Base-by-base conservation (phyloP, 2,797 vertebrate genomes). In the Rhinatrema bivittatum region DNA sequence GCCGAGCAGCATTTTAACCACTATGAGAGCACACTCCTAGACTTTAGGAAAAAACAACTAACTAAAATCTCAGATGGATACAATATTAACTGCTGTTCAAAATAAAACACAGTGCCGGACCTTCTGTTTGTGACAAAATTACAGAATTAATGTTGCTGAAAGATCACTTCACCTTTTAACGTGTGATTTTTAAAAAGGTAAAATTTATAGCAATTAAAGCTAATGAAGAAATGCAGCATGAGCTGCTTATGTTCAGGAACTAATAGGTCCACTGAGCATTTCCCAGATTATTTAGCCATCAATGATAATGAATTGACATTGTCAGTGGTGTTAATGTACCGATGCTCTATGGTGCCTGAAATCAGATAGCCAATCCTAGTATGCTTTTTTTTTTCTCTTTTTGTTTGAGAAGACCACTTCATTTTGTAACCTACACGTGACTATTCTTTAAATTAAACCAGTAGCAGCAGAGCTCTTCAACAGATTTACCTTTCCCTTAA, bases 191-290 rank as follows among this genome's bases (percentile, higher is more conserved):
- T 66, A 74, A 77, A 82, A 82, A 84, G 72, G 73, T 78, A 76
- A 78, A 81, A 85, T 83, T 80, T 79, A 83, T 74, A 76, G 78
- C 75, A 81, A 84, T 85, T 85, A 83, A 80, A 85, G 56, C 78
- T 85, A 81, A 85, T 85, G 81, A 85, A 84, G 84, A 84, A 85
- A 81, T 79, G 76, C 79, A 73, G 79, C 76, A 72, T 72, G 75
- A 77, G 68, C 84, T 82, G 78, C 76, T 82, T 80, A 78, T 79
- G 68, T 72, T 74, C 77, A 65, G 80, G 81, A 84, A 83, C 81
- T 81, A 85, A 84, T 77, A 80, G 79, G 80, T 73, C 85, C 78
- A 75, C 69, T 58, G 82, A 85, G 84, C 80, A 77, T 79, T 76
- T 72, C 65, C 56, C 58, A 73, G 74, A 81, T 76, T 78, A 81